Evolutionary conservation across 2,888 invertebrate species (phyloP).

Genomic region (Leucoma salicis): DNA sequence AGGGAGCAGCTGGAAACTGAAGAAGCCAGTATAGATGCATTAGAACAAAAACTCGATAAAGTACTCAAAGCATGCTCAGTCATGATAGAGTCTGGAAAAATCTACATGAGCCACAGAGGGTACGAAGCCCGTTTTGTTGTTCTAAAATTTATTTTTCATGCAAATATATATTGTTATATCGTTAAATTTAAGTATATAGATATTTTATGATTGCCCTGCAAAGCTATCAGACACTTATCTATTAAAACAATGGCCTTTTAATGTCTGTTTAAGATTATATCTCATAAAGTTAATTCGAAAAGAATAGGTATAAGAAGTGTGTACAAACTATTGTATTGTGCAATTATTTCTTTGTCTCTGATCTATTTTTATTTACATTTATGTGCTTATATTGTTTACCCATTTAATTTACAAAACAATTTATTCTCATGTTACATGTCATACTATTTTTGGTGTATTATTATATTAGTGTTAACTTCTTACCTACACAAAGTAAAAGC

Average conservation of each 20-base stretch:
- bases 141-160: too few relatives aligned
- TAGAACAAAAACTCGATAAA: slow-evolving; percentile 95
- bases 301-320: too few relatives aligned
- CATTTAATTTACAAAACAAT: not conserved
- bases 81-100: slow-evolving; percentile 96
- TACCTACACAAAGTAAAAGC: too few relatives aligned
- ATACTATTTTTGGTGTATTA: not conserved
- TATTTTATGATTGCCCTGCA: not conserved
- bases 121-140: slow-evolving; percentile 67
- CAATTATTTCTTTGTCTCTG: too few relatives aligned
- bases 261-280: too few relatives aligned
- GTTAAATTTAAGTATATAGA: not conserved
- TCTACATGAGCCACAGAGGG: slow-evolving; percentile 96
- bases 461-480: not conserved
- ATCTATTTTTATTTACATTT: not conserved
- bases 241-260: not conserved
- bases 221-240: not conserved
- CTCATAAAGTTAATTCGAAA: too few relatives aligned
- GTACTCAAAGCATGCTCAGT: slow-evolving; percentile 94
- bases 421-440: not conserved
- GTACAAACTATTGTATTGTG: too few relatives aligned
- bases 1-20: slow-evolving; percentile 93
- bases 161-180: too few relatives aligned
- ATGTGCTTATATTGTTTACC: not conserved
- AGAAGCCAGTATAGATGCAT: slow-evolving; percentile 91